phyloP scores from a whole-genome alignment of 2,113 vertebrate genomes.

The Turnix velox region DNA sequence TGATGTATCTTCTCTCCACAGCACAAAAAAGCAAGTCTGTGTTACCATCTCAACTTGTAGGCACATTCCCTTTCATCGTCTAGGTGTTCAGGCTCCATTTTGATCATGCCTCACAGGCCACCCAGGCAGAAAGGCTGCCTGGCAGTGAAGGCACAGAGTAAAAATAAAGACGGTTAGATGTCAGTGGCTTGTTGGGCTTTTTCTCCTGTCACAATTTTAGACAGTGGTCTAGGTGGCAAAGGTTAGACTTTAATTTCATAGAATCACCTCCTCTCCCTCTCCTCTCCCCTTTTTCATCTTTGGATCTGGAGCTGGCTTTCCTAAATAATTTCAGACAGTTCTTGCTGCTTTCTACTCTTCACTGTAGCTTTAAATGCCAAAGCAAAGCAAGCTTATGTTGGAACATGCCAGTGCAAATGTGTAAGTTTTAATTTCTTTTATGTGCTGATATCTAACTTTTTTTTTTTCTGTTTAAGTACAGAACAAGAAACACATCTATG shows the following conservation, averaged over 20 bases:
- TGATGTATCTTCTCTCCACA: no score
- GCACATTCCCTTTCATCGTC: fast-evolving
- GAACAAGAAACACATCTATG: neutral
- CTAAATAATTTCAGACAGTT: neutral
- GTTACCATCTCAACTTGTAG: neutral
- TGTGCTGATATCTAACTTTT: neutral
- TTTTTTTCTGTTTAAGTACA: neutral
- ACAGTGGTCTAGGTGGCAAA: neutral
- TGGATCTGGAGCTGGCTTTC: neutral
- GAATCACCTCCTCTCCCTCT: no score
- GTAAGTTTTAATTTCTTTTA: no score
- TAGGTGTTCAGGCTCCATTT: neutral
- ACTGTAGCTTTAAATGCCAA: neutral
- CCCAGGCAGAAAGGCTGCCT: neutral
- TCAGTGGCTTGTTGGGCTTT: neutral
- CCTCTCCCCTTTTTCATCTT: no score
- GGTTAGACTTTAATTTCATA: neutral
- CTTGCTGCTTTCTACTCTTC: neutral
- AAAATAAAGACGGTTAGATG: neutral
- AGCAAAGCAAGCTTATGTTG: neutral
- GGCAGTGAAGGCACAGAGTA: neutral
- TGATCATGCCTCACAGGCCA: neutral
- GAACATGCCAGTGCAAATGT: no score
- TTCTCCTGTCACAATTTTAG: neutral
- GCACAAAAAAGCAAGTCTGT: no score